Evolutionary conservation across 2,113 vertebrate genomes (phyloP).

Genomic region (Pyxicephalus adspersus): DNA sequence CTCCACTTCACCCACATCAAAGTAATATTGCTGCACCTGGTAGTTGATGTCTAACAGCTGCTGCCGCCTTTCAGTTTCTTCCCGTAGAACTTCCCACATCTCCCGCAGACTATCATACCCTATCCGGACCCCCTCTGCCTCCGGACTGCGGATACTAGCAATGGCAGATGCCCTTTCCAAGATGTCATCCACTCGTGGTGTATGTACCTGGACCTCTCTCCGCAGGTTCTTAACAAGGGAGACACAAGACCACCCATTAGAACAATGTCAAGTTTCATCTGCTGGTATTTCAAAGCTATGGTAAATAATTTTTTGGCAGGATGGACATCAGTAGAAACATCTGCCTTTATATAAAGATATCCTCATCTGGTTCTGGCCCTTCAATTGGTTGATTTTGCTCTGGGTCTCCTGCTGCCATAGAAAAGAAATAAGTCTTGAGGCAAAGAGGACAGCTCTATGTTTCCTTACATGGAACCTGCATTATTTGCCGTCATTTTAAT

Average conservation of each 20-base stretch:
- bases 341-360: no score
- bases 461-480: no score
- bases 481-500: no score
- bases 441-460: no score
- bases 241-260: background rate
- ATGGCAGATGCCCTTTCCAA: slow-evolving; percentile 80
- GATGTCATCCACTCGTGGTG: slow-evolving; percentile 81
- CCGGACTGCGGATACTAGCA: slow-evolving; percentile 80
- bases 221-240: slow-evolving; percentile 75
- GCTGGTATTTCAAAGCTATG: no score
- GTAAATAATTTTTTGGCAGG: no score
- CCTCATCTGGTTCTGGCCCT: no score
- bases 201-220: slow-evolving; percentile 87
- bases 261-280: background rate
- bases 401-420: no score
- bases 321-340: no score
- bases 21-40: slow-evolving; percentile 92
- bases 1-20: slow-evolving; percentile 89
- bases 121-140: slow-evolving; percentile 75
- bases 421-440: no score
- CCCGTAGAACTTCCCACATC: slow-evolving; percentile 79
- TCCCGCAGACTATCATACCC: slow-evolving; percentile 79
- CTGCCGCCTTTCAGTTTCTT: slow-evolving; percentile 82
- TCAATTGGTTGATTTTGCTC: no score
- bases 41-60: slow-evolving; percentile 85